Evolutionary conservation across 1,140 invertebrate species (phyloP).

Genomic region (Hyles euphorbiae): DNA sequence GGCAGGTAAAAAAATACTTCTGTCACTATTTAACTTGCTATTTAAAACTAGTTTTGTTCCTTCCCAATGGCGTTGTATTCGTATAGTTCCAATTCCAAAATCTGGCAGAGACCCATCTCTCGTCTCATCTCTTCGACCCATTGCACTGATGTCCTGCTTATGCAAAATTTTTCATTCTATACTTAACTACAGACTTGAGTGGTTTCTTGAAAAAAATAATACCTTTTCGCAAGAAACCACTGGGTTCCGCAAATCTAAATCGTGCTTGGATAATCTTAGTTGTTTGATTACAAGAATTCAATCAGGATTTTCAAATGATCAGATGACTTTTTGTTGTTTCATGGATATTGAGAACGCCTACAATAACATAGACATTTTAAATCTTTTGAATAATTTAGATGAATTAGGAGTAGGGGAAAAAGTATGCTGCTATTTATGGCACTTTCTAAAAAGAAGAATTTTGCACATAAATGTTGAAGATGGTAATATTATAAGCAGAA

Average conservation of each 20-base stretch:
- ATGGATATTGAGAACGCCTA: conserved; percentile 15
- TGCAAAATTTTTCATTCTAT: background rate
- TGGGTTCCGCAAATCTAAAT: conserved; percentile 9
- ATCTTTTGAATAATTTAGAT: conserved; percentile 4
- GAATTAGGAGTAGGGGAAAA: conserved; percentile 5
- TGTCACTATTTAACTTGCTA: too few relatives aligned
- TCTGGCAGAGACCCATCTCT: too few relatives aligned
- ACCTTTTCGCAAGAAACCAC: conserved; percentile 7
- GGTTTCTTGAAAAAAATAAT: conserved; percentile 11
- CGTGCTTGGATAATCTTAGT: conserved; percentile 7
- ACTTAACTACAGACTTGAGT: conserved; percentile 4
- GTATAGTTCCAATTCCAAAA: background rate
- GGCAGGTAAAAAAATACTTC: background rate
- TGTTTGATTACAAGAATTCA: conserved; percentile 5
- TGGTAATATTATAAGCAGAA: background rate
- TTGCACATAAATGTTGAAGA: background rate
- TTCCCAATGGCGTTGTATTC: background rate
- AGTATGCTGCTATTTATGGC: conserved; percentile 10
- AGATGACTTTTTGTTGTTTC: conserved; percentile 11
- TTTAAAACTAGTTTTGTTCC: background rate
- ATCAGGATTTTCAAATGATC: conserved; percentile 8
- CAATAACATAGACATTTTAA: conserved; percentile 8
- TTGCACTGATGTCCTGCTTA: background rate
- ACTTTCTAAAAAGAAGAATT: conserved; percentile 9
- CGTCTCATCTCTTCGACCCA: too few relatives aligned